Base-by-base conservation (phyloP, 2,113 vertebrate species). In the Eurypyga helias region DNA sequence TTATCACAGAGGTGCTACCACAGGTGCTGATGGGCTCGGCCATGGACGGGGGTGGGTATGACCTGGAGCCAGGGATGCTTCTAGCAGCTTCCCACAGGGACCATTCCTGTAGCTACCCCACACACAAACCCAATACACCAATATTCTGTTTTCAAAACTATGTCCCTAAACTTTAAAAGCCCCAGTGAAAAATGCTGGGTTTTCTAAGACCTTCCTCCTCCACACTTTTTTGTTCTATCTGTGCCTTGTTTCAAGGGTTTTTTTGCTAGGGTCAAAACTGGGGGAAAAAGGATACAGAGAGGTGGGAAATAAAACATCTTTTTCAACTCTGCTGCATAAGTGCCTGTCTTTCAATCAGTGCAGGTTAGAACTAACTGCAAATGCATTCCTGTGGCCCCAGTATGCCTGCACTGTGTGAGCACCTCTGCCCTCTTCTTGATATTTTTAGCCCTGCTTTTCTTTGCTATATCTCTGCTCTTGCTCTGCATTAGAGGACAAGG, bases 381-480 rank as follows among this genome's bases (percentile, higher is more conserved):
- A 82, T 77, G 89, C 70, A 61, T 95, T 81, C 77, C 92, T 58
- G 76, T 75, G 80, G 80, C 90, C 93, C 86, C 90, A 75, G 92
- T 65, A 55, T 73, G 92, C 92, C 93, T 92, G 93, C 77, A 49
- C 88, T 24, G 57, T 76, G 95, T 17, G 34, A 93, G 91, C 94
- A 95, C 95, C 92, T 97, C 93, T 97, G 96, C 94, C 96, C 94
- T 95, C 86, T 83, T 7, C 94, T 83, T 94, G 95, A 69, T 97
- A 97, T 97, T 97, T 97, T 96, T 97, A 97, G 95, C 89, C 77
- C 49, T 83, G 87, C 83, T 76, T 92, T 79, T 87, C 97, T 97
- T 95, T 87, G 52, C 34, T 91, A 7, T 41, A 8, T 41, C 73
- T 82, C 73, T 85, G 72, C 89, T 97, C 89, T 93, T 92, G 61